Percentiles rank a stretch among this genome's conserved stretches.
Evolutionary conservation across 2,113 vertebrate genomes (phyloP).

Genomic region (Perccottus glenii): DNA sequence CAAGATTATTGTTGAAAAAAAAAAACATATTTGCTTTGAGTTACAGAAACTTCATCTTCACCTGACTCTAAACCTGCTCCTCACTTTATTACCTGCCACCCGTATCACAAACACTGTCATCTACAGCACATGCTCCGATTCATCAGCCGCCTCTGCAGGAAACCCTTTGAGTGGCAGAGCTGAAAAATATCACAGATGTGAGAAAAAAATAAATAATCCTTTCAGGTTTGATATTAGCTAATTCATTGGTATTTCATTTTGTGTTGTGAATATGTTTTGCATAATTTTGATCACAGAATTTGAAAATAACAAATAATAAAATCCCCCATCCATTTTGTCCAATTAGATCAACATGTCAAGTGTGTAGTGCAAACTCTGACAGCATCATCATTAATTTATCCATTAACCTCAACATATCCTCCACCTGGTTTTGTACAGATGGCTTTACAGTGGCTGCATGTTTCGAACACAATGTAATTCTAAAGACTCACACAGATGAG

Average conservation of each 20-base stretch:
- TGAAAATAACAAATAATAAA: too few relatives aligned
- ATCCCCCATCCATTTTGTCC: not conserved
- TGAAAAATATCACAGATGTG: not conserved
- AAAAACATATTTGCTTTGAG: slow-evolving; percentile 11
- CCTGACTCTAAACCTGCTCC: slow-evolving; percentile 1
- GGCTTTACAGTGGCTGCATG: not conserved
- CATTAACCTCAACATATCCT: slow-evolving; percentile 8
- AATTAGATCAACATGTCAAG: not conserved
- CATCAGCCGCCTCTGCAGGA: slow-evolving; percentile 40
- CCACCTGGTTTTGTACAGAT: not conserved
- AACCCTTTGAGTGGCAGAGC: slow-evolving; percentile 3
- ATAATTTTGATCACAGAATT: not conserved
- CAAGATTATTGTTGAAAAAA: slow-evolving; percentile 31
- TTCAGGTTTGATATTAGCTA: not conserved
- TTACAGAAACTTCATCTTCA: slow-evolving; percentile 39
- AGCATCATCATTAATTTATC: not conserved
- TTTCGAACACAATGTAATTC: not conserved
- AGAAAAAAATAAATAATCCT: not conserved
- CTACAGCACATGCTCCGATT: slow-evolving; percentile 11
- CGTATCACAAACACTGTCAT: slow-evolving; percentile 36
- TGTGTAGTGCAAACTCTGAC: not conserved
- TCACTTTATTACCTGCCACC: slow-evolving; percentile 31
- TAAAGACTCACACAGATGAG: not conserved
- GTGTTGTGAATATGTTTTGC: not conserved
- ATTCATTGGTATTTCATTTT: slow-evolving; percentile 6